These are phyloP conservation scores for Actinostola sp. DNA, from an alignment of 92 coral and sea anemone species.

Conservation along the genomic window DNA sequence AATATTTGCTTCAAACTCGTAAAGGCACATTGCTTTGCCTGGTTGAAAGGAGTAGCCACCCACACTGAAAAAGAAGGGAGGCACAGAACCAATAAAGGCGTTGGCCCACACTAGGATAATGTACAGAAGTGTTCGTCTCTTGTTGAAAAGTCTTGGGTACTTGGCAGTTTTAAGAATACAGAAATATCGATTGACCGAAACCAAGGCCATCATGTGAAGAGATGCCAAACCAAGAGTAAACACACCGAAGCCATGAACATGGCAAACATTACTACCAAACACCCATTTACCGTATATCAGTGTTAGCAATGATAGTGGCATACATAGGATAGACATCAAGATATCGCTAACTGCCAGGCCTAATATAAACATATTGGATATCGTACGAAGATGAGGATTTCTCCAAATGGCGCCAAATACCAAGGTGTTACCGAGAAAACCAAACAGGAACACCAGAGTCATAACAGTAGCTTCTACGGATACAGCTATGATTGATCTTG, in stretches of 20 bases:
- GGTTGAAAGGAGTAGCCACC: constrained; percentile 62
- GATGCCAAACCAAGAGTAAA: constrained; percentile 55
- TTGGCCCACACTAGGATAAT: constrained; percentile 43
- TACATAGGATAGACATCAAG: constrained; percentile 51
- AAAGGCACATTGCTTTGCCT: constrained; percentile 70
- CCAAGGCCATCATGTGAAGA: constrained; percentile 56
- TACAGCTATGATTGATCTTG: background rate
- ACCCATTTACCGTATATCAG: constrained; percentile 50
- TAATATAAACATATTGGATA: constrained; percentile 53
- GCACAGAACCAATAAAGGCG: constrained; percentile 48
- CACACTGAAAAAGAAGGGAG: constrained; percentile 46
- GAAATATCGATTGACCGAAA: constrained; percentile 60
- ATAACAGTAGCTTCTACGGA: constrained; percentile 17
- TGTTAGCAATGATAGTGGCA: constrained; percentile 59
- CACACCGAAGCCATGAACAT: constrained; percentile 55
- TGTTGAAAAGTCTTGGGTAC: constrained; percentile 30
- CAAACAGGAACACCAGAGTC: constrained; percentile 11
- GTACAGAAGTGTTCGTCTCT: constrained; percentile 17
- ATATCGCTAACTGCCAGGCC: constrained; percentile 66
- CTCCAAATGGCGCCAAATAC: constrained; percentile 50
- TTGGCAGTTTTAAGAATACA: constrained; percentile 42
- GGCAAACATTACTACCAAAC: constrained; percentile 35
- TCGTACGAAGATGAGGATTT: constrained; percentile 55
- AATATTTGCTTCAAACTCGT: constrained; percentile 52
- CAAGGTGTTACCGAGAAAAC: constrained; percentile 41